A percentile compares a stretch with the other conserved stretches of the same genome.
Conservation (phyloP, 2,113 vertebrate species). For the Cheirogaleus medius region DNA sequence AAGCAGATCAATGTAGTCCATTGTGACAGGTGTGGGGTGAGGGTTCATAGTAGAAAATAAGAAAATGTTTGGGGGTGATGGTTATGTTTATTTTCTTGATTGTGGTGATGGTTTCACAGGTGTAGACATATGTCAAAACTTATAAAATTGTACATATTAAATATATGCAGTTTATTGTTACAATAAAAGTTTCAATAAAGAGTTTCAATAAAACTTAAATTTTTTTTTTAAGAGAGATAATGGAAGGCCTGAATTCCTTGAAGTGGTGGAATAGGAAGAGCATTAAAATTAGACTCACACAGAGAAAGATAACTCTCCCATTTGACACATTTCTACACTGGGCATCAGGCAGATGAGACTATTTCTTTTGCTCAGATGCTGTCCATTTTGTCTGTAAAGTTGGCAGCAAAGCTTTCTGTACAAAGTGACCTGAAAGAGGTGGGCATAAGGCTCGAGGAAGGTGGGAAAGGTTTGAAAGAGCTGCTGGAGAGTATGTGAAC, state of each 20-base stretch:
- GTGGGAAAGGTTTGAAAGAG: background rate
- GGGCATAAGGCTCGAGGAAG: background rate
- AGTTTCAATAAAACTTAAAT: background rate
- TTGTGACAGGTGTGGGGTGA: background rate
- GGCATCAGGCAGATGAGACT: background rate
- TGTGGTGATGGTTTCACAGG: background rate
- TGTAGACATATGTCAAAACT: background rate
- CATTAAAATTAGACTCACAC: background rate
- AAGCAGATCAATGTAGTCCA: background rate
- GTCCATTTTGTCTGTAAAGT: background rate
- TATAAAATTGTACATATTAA: background rate
- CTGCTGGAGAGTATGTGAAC: background rate
- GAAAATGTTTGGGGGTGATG: background rate
- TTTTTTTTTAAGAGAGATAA: background rate
- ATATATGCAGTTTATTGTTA: background rate
- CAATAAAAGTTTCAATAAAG: background rate
- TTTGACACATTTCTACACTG: background rate
- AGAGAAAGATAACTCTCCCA: background rate
- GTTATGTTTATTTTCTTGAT: background rate
- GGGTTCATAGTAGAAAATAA: background rate
- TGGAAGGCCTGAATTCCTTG: background rate
- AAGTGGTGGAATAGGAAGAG: background rate
- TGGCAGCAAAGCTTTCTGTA: background rate
- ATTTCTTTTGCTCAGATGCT: slow-evolving; percentile 22
- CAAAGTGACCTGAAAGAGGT: background rate